Evolutionary conservation across 1,140 invertebrate species (phyloP), one percentile per base, ranked within the genome.

Genomic region (Muscidifurax raptorellus): DNA sequence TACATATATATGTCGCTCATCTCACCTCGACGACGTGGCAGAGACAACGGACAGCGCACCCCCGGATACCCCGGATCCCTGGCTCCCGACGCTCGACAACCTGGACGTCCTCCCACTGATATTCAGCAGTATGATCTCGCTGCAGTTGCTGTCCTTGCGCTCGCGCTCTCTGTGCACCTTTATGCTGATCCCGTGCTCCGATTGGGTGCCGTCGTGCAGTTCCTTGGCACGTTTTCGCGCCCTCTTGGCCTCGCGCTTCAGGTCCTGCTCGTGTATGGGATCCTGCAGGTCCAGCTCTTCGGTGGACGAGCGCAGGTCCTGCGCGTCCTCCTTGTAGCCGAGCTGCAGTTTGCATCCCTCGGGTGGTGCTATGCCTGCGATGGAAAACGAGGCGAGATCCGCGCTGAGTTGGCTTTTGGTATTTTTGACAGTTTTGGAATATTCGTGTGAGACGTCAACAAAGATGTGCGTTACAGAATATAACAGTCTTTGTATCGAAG

Each of bases 221-320:
- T 94, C 94, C 86, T 94, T 94, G 9, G 25, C 22, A 83, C 93
- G 93, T 86, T 87, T 90, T 85, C 88, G 90, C 87, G 92, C 86
- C 88, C 89, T 81, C 81, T 90, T 91, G 2, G 91, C 88, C 25
- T 93, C 92, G 2, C 93, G 86, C 85, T 88, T 92, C 15, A 92
- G 86, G 87, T 94, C 93, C 79, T 94, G 92, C 85, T 94, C 94
- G 87, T 95, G 94, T 77, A 95, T 92, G 0, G 95, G 94, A 91
- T 97, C 96, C 88, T 97, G 95, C 86, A 96, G 95, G 84, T 96
- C 96, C 75, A 97, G 92, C 92, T 98, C 97, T 91, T 97, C 97
- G 6, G 97, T 98, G 27, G 97, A 97, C 25, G 96, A 97, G 84
- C 96, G 94, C 71, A 97, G 90, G 88, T 98, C 97, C 59, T 96